Base-by-base conservation (phyloP, 2,888 invertebrate species). In the Gymnocheta viridis region DNA sequence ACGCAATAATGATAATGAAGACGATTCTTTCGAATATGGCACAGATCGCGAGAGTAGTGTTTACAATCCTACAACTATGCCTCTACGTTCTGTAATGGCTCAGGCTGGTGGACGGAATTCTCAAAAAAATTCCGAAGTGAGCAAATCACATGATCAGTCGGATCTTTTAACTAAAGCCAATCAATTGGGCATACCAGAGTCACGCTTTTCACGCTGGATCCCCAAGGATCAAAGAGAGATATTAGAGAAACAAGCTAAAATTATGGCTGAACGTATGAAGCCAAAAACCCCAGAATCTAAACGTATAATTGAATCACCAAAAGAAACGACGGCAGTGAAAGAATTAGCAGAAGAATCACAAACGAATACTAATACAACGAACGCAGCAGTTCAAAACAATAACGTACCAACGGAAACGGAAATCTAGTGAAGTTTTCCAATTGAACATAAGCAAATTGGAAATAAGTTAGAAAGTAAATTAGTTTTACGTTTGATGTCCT, bases 211-310 rank as follows among this genome's bases (percentile, higher is more conserved):
- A 7, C 91, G 90, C 22, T 91, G 91, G 92, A 88, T 91, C 85
- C 91, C 92, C 69, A 91, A 91, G 86, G 91, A 92, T 88, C 91
- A 92, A 81, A 89, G 91, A 60, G 92, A 91, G 81, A 87, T 92
- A 77, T 88, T 92, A 58, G 90, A 91, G 85, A 91, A 91, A 82
- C 91, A 92, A 85, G 91, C 91, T 3, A 89, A 89, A 69, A 82
- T 91, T 72, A 87, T 91, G 66, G 89, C 91, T 4, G 91, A 90
- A 81, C 89, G 89, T 51, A 86, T 86, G 66, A 86, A 87, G 56
- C 72, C 86, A 17, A 82, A 83, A 70, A 86, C 86, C 60, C 76
- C 82, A 7, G 83, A 85, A 56, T n/a, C 72, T 0, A 64, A 79
- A 47, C 76, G 66, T 41, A 56, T 27, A 14, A 19, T 12, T 2